phyloP scores from a whole-genome alignment of 2,113 vertebrate genomes.

The Regulus satrapa region DNA sequence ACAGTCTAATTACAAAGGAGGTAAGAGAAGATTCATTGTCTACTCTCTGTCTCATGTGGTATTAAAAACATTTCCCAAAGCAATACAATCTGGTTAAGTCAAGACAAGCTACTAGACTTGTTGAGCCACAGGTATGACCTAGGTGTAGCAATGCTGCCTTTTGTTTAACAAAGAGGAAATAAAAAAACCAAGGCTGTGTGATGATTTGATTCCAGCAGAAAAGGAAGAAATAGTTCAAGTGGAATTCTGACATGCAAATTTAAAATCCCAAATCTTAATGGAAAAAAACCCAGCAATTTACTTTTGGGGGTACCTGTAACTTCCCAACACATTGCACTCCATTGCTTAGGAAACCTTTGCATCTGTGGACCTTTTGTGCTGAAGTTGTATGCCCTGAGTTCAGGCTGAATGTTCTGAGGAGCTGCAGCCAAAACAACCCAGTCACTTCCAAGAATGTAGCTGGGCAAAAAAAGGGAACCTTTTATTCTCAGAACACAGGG shows the following conservation, averaged over 20 bases:
- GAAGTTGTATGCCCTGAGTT: not conserved
- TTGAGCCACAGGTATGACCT: not conserved
- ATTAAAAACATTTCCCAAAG: not conserved
- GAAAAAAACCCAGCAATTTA: not conserved
- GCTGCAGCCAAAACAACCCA: conserved; percentile 41
- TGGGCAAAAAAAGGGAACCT: conserved; percentile 1
- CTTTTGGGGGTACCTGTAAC: not conserved
- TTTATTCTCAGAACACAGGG: conserved; percentile 31
- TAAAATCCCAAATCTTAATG: not conserved
- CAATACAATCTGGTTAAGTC: not conserved
- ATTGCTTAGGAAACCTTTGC: not conserved
- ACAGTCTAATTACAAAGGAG: not conserved
- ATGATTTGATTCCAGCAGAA: not conserved
- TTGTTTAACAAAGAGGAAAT: not conserved
- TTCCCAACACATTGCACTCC: not conserved
- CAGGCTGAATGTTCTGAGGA: conserved; percentile 12
- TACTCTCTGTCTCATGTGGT: not conserved
- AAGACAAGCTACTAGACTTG: not conserved
- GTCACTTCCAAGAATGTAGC: conserved; percentile 35
- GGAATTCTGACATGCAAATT: not conserved
- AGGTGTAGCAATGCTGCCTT: not conserved
- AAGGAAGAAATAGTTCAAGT: not conserved
- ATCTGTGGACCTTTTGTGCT: not conserved
- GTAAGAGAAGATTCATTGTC: not conserved
- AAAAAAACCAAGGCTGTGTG: not conserved